Evolutionary conservation across 2,888 invertebrate species (phyloP), one percentile per base, ranked within the genome.

Genomic region (Harmothoe impar): DNA sequence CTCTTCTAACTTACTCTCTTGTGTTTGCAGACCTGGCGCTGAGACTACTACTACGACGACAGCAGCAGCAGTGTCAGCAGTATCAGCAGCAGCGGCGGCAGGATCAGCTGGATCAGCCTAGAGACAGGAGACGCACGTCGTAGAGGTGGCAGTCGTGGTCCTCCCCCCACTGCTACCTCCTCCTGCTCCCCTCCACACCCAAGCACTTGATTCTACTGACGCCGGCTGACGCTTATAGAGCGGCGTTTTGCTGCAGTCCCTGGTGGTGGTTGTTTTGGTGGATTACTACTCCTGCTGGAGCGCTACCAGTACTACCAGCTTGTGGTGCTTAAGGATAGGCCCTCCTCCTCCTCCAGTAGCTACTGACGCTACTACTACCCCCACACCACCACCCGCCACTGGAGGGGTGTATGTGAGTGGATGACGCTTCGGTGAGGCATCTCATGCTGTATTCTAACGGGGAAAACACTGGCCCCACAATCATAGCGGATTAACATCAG

Each of bases 141-240:
- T 72, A 25, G 72, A 72, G 25, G 72, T 29, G 25, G 62, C 62
- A 72, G 72, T 72, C 20, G 72, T 25, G 31, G 72, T 29, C 20
- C 29, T 23, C n/a, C n/a, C 68, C 54, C 62, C 62, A n/a, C 15
- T 5, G 62, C 62, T n/a, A n/a, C 62, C 62, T 62, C 62, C 62
- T 62, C 54, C 54, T 52, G 10, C 54, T 52, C 62, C 62, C 62
- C 62, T 62, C 62, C 62, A 62, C n/a, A n/a, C n/a, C 43, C 43
- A 43, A 62, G 23, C 23, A 62, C 3, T n/a, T n/a, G 62, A 20
- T 7, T 62, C 23, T n/a, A 62, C 23, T 62, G 31, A 25, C 72
- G 72, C 25, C 29, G 17, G 72, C 29, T 15, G 72, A 25, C 29
- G 25, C 31, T 72, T 15, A 72, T 15, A n/a, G 72, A 31, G 15